Base-by-base conservation (phyloP, 2,113 vertebrate species). In the Hoplias malabaricus region DNA sequence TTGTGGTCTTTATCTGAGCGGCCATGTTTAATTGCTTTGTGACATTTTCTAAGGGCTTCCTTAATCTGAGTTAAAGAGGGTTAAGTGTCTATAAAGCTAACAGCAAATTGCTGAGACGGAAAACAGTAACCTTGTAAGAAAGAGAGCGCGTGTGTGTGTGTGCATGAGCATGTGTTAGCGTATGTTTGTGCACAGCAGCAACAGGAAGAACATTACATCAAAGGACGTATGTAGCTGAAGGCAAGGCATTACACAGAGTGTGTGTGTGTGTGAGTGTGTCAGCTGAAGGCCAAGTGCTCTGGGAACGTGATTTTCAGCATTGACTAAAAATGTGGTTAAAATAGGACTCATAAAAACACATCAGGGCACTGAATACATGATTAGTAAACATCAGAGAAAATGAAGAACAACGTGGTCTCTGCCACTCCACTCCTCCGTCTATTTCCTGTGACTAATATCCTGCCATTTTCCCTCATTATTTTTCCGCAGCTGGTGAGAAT, bases 401-500 rank as follows among this genome's bases (percentile, higher is more conserved):
- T n/a, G 59, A 50, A 36, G 42, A 56, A 54, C 50, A 69, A 38
- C 16, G 1, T 42, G 29, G 25, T 11, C 48, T 74, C 48, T 13
- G 50, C 57, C 65, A 53, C 31, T 42, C 31, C 43, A 66, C 46
- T 21, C 42, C 46, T 53, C 46, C 48, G 21, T 75, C 34, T 75
- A 33, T 56, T 53, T 16, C 31, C 50, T 53, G 16, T 73, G 50
- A 36, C 50, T 25, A 77, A 67, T 66, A 73, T 77, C 61, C 61
- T 40, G 25, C 34, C 19, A 73, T 68, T 81, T 77, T 66, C 53
- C 48, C 53, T 38, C 31, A 72, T 77, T 81, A 73, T 19, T 50
- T 29, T 36, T 50, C 29, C 33, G 7, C 59, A 69, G 57, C 31
- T 69, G 31, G 21, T 33, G 48, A 31, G 42, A 66, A 40, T 68